Conservation (phyloP, 64 coral and sea anemone species). For the Platygyra sinensis region DNA sequence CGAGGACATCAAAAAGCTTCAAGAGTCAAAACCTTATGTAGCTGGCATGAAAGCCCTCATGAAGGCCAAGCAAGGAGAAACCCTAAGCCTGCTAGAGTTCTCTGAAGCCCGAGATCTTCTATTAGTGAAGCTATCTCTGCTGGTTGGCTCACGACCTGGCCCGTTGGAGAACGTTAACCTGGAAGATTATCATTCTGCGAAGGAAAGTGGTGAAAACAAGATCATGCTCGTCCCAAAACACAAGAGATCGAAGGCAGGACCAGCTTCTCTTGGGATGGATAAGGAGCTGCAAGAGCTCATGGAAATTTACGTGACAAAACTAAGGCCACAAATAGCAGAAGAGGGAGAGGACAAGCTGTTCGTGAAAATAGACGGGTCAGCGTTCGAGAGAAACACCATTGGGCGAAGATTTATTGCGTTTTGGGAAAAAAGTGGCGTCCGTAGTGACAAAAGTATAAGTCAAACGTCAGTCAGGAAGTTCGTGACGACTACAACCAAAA, state of each 20-base stretch:
- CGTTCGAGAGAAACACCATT: background rate
- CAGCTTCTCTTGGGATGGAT: conserved; percentile 33
- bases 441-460: too few species aligned
- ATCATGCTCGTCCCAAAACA: conserved; percentile 29
- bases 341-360: background rate
- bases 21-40: background rate
- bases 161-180: background rate
- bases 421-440: too few species aligned
- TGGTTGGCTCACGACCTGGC: background rate
- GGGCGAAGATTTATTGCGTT: background rate
- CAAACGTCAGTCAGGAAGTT: too few species aligned
- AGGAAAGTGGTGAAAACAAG: background rate
- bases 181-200: background rate
- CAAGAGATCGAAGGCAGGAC: conserved; percentile 17
- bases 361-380: background rate
- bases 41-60: background rate
- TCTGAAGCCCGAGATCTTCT: background rate
- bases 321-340: background rate
- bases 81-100: background rate
- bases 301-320: background rate
- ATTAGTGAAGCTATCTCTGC: background rate
- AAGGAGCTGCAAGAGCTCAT: background rate
- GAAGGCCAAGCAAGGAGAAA: background rate
- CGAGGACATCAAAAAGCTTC: background rate
- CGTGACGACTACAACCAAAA: too few species aligned